Percentiles rank a stretch among this genome's conserved stretches.
These are phyloP conservation scores for Phortica okadai DNA, from an alignment of 2,888 invertebrate genomes.

Conservation along the genomic window DNA sequence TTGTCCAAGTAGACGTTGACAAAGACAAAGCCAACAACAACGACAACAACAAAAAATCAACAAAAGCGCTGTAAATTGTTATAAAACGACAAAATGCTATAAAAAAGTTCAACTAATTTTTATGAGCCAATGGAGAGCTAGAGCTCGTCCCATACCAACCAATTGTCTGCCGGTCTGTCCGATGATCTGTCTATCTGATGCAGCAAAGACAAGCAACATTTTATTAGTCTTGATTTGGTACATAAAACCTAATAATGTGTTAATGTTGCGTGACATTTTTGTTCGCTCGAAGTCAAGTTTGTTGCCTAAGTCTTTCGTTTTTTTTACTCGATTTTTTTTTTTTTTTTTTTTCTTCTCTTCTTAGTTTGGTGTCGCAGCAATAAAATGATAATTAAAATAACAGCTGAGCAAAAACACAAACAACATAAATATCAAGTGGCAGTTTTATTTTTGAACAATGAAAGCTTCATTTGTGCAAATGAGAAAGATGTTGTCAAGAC, in stretches of 20 bases:
- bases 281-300: slow-evolving; percentile 33
- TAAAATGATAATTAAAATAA: slow-evolving; percentile 31
- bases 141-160: slow-evolving; percentile 52
- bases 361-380: slow-evolving; percentile 32
- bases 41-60: slow-evolving; percentile 32
- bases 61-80: slow-evolving; percentile 24
- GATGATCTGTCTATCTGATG: not conserved
- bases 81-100: slow-evolving; percentile 53
- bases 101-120: slow-evolving; percentile 63
- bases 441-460: too few species aligned
- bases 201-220: not conserved
- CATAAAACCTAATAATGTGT: slow-evolving; percentile 55
- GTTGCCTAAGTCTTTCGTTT: slow-evolving; percentile 27
- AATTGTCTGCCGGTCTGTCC: not conserved
- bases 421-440: too few species aligned
- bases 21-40: slow-evolving; percentile 39
- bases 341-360: not conserved
- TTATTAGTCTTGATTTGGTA: not conserved
- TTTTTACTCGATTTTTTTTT: not conserved
- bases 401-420: slow-evolving; percentile 32
- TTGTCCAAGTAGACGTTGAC: slow-evolving; percentile 66
- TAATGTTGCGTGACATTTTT: slow-evolving; percentile 46
- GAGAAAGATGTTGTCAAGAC: too few species aligned
- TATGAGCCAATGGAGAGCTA: slow-evolving; percentile 48
- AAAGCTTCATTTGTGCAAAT: too few species aligned